Base-by-base conservation (phyloP, 2,113 vertebrate genomes). In the Forbesichthys agassizii region DNA sequence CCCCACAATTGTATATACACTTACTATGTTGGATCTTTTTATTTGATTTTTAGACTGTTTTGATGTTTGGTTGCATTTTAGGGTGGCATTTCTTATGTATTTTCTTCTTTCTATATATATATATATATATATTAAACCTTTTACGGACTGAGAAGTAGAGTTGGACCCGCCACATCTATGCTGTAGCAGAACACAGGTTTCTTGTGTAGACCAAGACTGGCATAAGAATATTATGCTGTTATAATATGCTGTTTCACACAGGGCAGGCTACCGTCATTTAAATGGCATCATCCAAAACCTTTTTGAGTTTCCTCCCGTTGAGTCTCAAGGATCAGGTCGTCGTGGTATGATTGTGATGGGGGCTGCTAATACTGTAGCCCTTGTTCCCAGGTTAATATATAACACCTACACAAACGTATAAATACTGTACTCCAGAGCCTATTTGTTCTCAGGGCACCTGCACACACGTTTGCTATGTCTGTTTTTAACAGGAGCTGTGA, bases 21-120 rank as follows among this genome's bases (percentile, higher is more conserved):
- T 88, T 78, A 95, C 92, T 84, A 77, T 75, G 79, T 83, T 86
- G 71, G 84, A 67, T 86, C 69, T 83, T 89, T 79, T 85, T 76
- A 80, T 85, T 79, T 56, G 47, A 48, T 61, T 27, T 68, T 11
- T 14, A 10, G 27, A 27, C 27, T 2, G 27, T 42, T 91, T 91
- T 93, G 93, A 92, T 89, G 93, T 94, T 87, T 93, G 92, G 94
- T 94, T 95, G 95, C 93, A 87, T 85, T 96, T 93, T 95, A 92
- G 93, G 93, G 94, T 94, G 94, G 95, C 91, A 93, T 94, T 94
- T 95, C 94, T 94, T 94, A 95, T 96, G 95, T 96, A 96, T 93
- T 90, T 27, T 27, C 27, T 27, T 27, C 27, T 27, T 27, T 90
- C 84, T 90, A 87, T 88, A 72, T 77, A 88, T 77, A 84, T 58